Base-by-base conservation (phyloP, 2,113 vertebrate genomes). In the Osmerus mordax region DNA sequence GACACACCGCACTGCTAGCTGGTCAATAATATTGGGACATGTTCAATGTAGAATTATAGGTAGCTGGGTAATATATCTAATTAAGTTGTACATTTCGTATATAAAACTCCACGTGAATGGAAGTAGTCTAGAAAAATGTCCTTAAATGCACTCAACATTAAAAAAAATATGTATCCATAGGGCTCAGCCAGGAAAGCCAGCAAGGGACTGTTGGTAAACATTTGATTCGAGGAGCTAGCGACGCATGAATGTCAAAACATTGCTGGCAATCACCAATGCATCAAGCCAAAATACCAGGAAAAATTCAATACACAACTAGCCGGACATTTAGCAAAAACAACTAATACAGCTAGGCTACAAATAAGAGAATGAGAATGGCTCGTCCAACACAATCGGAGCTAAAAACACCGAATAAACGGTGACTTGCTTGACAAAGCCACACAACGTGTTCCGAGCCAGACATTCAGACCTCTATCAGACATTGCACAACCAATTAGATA, bases 71-170 rank as follows among this genome's bases (percentile, higher is more conserved):
- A 41, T 9, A 9, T 41, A 9, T 41, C 36, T 41, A 2, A 41
- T 41, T 41, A 6, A 0, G 36, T 41, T 41, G 36, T 9, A 41
- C 36, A 41, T 41, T 41, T 41, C 36, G 5, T 41, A 6, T 41
- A 6, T 9, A 23, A 23, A 41, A 4, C 36, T 41, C 8, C 36
- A 41, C 36, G 36, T 29, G 21, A 25, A 62, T 13, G 11, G 60
- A 28, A 28, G 23, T 15, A 2, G 23, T 14, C n/a, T 63, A 1
- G 1, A 7, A 29, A 29, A 65, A 51, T 76, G 84, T 88, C 84
- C 84, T 86, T 69, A 84, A 11, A 70, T 87, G 84, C 80, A 80
- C 85, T 80, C 78, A 53, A 36, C 77, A 73, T 78, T 59, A 73
- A 69, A 69, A 64, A 69, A 61, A 62, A 52, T 70, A 8, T 4